These are phyloP conservation scores for Sogatella furcifera DNA, from an alignment of 1,140 invertebrate genomes.

Conservation along the genomic window DNA sequence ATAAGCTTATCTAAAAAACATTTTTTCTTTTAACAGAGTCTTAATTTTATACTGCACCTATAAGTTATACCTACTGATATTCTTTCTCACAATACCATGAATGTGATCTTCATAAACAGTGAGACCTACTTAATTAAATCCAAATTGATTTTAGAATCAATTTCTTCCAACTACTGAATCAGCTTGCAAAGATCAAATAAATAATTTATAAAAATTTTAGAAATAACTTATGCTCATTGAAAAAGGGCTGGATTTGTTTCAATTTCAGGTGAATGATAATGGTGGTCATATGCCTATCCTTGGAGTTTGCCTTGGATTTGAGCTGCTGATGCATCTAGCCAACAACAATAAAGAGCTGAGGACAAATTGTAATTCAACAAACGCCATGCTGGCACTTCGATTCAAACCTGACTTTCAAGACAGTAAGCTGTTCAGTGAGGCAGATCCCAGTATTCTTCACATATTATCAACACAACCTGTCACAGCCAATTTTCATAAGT, in stretches of 20 bases:
- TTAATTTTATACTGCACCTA: too few species aligned
- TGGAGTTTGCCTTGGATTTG: conserved; percentile 82
- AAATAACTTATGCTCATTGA: too few species aligned
- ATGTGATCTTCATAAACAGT: too few species aligned
- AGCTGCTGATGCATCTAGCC: conserved; percentile 42
- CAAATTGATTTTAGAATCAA: too few species aligned
- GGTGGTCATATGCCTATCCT: conserved; percentile 73
- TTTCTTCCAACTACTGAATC: too few species aligned
- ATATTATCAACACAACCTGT: conserved; percentile 8
- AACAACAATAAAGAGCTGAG: conserved; percentile 8
- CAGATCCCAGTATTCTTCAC: conserved; percentile 4
- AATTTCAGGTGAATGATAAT: conserved; percentile 48
- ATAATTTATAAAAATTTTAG: too few species aligned
- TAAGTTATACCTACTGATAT: too few species aligned
- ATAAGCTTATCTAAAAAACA: too few species aligned
- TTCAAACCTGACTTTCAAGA: conserved; percentile 10
- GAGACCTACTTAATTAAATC: too few species aligned
- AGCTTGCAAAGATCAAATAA: too few species aligned
- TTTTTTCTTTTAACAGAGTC: too few species aligned
- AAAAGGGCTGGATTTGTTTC: conserved; percentile 6
- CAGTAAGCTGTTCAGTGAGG: conserved; percentile 7
- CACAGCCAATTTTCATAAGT: conserved; percentile 14
- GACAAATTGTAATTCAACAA: conserved; percentile 5
- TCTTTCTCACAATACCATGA: too few species aligned
- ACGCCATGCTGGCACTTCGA: conserved; percentile 11